Base-by-base conservation (phyloP, 2,888 invertebrate genomes). In the Philereme vetulata region DNA sequence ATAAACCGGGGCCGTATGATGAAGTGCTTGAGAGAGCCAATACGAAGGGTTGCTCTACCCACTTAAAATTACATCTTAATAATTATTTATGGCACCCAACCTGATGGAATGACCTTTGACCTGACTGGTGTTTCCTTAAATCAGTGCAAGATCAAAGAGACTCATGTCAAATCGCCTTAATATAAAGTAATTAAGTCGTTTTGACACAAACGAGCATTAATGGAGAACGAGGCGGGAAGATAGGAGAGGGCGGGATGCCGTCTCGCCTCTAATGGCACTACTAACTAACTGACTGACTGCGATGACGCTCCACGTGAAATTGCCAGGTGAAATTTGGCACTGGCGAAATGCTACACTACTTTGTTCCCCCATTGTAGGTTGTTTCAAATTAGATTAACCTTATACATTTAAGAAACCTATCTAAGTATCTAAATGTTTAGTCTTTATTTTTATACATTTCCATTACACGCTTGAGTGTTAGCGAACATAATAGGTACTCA, bases 121-220 rank as follows among this genome's bases (percentile, higher is more conserved):
- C 38, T 8, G 8, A 7, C 4, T n/a, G 11, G 11, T 11, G 11
- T 43, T 44, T 11, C 7, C 4, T 6, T 7, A 10, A 11, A 11
- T 44, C 21, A 11, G 11, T 8, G 72, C 60, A 72, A 75, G 74
- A 81, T 83, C 81, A 80, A 78, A 78, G 76, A 78, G 76, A 51
- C 54, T 38, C 34, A 77, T 75, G 77, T 77, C 76, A 75, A 76
- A 81, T 80, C 71, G 79, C 82, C 83, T 78, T 77, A 80, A 72
- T 81, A 80, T 81, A 84, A 86, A 88, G 88, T 86, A 86, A 68
- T 67, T 70, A 67, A 87, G 84, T 82, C 82, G 80, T 88, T 88
- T 85, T 84, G 84, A 85, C 82, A 82, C 76, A 81, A 82, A 82
- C 82, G 80, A 81, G 82, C 84, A 78, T 82, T 85, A 85, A 85